Base-by-base conservation (phyloP, 2,113 vertebrate species). In the Syngnathus floridae region DNA sequence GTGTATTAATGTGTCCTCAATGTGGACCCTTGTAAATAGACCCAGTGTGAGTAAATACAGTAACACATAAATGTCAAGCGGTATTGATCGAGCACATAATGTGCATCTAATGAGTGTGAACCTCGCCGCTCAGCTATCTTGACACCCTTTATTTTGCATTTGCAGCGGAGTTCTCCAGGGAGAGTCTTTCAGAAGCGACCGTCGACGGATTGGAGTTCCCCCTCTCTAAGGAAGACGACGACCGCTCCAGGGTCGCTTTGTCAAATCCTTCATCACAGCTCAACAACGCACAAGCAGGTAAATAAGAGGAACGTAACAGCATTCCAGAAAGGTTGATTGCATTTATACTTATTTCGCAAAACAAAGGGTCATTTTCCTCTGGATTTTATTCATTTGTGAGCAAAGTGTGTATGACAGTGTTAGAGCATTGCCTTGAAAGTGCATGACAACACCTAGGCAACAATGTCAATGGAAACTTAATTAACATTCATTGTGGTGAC, bases 131-230 rank as follows among this genome's bases (percentile, higher is more conserved):
- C 41, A 37, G 7, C 38, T 16, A 21, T 62, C 40, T 31, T 59
- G 49, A 35, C 56, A 48, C 64, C 13, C 54, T 40, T 51, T 14
- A 11, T 73, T 21, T 7, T 62, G 59, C 52, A 67, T 52, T 73
- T 41, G 74, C 48, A 69, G 40, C 75, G 89, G 90, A 88, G 71
- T 90, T 91, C 77, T 91, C 90, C 0, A 88, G 83, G 69, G 88
- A 89, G 60, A 90, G 84, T 70, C 77, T 85, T 71, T 85, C 83
- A 79, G 90, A 91, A 26, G 86, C 79, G 61, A 64, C 77, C 12
- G 83, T 83, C n/a, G 40, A 36, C 19, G 88, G 80, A 49, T 69
- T 72, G 1, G 79, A 86, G 65, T 70, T 77, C 56, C 72, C 86
- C 43, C 72, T 78, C 60, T 62, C 84, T 62, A 71, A 81, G 62